These are phyloP conservation scores for Taeniopygia guttata DNA, from an alignment of 2,797 vertebrate genomes.

Conservation along the genomic window DNA sequence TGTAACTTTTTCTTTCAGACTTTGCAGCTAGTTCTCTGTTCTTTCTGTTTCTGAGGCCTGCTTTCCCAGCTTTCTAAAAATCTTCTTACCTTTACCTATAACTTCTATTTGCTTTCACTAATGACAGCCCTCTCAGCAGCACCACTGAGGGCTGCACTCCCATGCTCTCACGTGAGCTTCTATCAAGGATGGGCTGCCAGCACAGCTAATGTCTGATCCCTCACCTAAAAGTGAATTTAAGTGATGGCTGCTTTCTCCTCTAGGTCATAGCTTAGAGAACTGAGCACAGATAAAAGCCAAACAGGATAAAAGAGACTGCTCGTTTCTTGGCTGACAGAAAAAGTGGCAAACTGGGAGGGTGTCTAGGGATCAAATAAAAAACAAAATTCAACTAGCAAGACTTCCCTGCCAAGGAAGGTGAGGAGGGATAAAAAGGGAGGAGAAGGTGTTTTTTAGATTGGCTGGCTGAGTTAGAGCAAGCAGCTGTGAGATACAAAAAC, in stretches of 20 bases:
- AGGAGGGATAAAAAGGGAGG: not conserved
- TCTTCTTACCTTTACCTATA: too few species aligned
- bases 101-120: not conserved
- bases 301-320: not conserved
- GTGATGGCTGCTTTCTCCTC: not conserved
- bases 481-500: not conserved
- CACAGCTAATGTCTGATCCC: not conserved
- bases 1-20: not conserved
- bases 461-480: not conserved
- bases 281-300: constrained; percentile 1
- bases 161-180: not conserved
- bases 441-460: not conserved
- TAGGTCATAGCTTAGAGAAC: not conserved
- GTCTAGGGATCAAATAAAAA: not conserved
- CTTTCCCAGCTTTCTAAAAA: not conserved
- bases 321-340: not conserved
- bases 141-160: not conserved
- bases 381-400: not conserved
- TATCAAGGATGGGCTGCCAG: not conserved
- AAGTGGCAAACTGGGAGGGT: not conserved
- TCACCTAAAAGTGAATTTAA: not conserved
- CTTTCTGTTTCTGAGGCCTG: not conserved
- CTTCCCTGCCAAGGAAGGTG: not conserved
- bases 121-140: not conserved
- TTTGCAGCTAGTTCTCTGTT: not conserved